These are phyloP conservation scores for Imbricaverruca yamaguchii DNA, from an alignment of 2,888 invertebrate genomes.

Conservation along the genomic window DNA sequence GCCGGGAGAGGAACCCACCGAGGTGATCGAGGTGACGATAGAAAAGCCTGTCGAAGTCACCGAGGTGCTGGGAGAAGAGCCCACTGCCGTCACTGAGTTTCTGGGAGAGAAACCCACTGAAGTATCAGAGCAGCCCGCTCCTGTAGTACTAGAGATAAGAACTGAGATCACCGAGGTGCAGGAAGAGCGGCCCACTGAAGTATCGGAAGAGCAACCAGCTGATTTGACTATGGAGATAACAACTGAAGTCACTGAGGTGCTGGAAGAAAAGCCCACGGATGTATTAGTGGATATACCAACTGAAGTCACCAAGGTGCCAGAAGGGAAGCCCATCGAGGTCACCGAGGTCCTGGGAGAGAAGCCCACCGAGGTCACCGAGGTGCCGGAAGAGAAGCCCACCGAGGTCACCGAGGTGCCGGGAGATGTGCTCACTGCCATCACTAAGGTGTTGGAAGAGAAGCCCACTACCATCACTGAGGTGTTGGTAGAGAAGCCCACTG, in stretches of 20 bases:
- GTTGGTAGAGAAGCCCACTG: background rate
- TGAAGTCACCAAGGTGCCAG: conserved; percentile 5
- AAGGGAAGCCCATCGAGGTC: background rate
- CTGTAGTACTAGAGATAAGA: too few relatives aligned
- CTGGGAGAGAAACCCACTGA: too few relatives aligned
- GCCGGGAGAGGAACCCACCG: too few relatives aligned
- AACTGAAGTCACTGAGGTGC: background rate
- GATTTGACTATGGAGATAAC: background rate
- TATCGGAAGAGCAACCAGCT: background rate
- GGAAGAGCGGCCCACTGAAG: background rate
- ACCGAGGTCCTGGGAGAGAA: background rate
- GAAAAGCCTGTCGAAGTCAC: too few relatives aligned
- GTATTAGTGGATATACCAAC: background rate
- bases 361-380: background rate
- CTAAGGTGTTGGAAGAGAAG: background rate
- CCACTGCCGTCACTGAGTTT: too few relatives aligned
- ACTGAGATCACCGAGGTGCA: background rate
- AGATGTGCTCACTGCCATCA: conserved; percentile 18
- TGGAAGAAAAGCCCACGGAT: too few relatives aligned
- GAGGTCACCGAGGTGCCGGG: background rate
- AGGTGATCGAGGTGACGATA: too few relatives aligned
- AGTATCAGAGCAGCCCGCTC: too few relatives aligned
- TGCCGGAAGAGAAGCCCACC: too few relatives aligned
- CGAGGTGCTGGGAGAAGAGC: too few relatives aligned
- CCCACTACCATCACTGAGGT: too few relatives aligned